Percentiles rank a stretch among this genome's conserved stretches.
Conservation (phyloP, 2,797 vertebrate genomes). For the Mus spretus region DNA sequence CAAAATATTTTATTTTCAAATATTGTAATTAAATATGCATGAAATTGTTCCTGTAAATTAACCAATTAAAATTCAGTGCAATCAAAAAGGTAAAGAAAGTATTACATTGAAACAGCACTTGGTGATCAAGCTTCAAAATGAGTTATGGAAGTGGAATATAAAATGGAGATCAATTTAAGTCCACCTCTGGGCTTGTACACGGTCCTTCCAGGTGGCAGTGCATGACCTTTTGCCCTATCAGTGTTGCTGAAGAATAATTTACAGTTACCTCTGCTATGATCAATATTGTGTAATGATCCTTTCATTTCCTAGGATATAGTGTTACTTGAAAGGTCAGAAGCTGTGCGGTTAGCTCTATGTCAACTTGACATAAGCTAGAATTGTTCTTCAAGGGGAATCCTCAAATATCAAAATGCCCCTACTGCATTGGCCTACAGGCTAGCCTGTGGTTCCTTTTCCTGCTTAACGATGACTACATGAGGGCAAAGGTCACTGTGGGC, state of each 20-base stretch:
- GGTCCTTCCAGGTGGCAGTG: neutral
- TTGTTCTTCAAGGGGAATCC: neutral
- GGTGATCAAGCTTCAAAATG: neutral
- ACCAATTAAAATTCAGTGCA: slow-evolving; percentile 1
- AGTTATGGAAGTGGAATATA: neutral
- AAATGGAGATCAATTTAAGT: neutral
- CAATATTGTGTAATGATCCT: neutral
- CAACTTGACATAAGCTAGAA: no score
- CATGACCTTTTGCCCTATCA: neutral
- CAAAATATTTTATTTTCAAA: slow-evolving; percentile 41
- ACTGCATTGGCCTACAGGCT: neutral
- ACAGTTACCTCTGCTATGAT: neutral
- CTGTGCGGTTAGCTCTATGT: neutral
- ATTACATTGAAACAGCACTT: neutral
- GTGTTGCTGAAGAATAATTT: slow-evolving; percentile 3
- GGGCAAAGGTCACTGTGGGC: neutral
- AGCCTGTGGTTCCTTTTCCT: neutral
- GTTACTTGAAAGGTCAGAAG: neutral
- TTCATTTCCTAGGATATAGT: neutral
- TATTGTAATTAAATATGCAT: neutral
- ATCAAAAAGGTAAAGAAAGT: neutral
- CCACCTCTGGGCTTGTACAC: neutral
- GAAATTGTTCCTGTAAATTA: slow-evolving; percentile 1
- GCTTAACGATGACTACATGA: no score
- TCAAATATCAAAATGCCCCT: neutral